Base-by-base conservation (phyloP, 2,888 invertebrate species). In the Gastracanthus pulcherrimus region DNA sequence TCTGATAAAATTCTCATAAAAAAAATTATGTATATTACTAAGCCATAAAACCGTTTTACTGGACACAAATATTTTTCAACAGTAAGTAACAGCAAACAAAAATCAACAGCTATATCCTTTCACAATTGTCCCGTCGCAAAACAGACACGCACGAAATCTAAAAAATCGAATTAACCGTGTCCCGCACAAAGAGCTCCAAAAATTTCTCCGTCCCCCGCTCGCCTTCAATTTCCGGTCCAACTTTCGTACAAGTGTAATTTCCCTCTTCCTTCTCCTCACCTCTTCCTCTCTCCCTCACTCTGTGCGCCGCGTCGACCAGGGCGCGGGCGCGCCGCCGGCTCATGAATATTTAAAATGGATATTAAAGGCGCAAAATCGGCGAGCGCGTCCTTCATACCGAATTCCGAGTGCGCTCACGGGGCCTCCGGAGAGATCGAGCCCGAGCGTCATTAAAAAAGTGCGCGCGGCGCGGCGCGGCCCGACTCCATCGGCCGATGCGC, bases 271-370 rank as follows among this genome's bases (percentile, higher is more conserved):
- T 11, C 2, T 55, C 9, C 31, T n/a, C 16, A 2, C 11, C 4
- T 13, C 29, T 16, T 5, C 31, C 36, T 29, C 55, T 55, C n/a
- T 70, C 41, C 26, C 34, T 23, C 72, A 13, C 38, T 29, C 45
- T 19, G 16, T 9, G 41, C 48, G 64, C n/a, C 29, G 13, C 31
- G 31, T 60, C 13, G 16, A 29, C 1, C n/a, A n/a, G 26, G 4
- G 71, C 41, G 29, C 48, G 23, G 48, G 60, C 80, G 58, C 66
- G 71, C 45, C 60, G 29, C 16, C 19, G 29, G 76, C 87, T 89
- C 89, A 90, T 90, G 89, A 90, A 90, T 90, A 90, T 90, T 90
- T 89, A 90, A 90, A 89, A 89, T 89, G 87, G 89, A 89, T 89
- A 90, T 90, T 90, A 90, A 89, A 90, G 88, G 89, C 87, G 87